Percentiles rank a stretch among this genome's conserved stretches.
These are phyloP conservation scores for Gymnorhina tibicen DNA, from an alignment of 2,113 vertebrate species.

Conservation along the genomic window DNA sequence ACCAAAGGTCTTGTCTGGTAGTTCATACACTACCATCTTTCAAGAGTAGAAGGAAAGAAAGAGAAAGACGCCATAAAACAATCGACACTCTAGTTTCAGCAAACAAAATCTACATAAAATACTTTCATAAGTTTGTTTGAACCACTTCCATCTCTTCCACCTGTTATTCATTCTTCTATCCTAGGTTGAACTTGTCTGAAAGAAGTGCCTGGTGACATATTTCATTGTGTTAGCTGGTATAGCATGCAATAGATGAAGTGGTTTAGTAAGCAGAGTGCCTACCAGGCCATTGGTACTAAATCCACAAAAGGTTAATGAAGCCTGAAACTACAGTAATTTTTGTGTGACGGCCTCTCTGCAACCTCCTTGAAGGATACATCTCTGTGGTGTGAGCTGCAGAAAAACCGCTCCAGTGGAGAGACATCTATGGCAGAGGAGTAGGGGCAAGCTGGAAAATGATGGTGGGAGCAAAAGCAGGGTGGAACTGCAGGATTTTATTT, in stretches of 20 bases:
- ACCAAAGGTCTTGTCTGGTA: neutral
- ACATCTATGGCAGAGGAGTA: neutral
- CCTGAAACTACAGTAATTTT: slow-evolving; percentile 8
- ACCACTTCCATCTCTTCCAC: neutral
- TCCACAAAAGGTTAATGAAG: slow-evolving; percentile 15
- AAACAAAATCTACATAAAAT: neutral
- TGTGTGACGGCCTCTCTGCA: neutral
- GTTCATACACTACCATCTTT: neutral
- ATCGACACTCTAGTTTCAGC: neutral
- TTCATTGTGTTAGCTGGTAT: neutral
- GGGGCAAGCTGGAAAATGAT: neutral
- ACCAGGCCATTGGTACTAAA: neutral
- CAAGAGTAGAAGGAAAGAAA: neutral
- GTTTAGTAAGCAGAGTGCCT: neutral
- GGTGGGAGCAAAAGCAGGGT: neutral
- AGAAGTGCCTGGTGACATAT: neutral
- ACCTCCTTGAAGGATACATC: neutral
- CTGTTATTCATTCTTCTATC: neutral
- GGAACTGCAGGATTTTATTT: neutral
- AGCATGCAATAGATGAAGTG: neutral
- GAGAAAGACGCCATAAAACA: neutral
- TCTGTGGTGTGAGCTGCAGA: neutral
- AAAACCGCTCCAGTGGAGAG: neutral
- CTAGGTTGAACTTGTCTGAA: neutral
- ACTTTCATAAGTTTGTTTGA: neutral